A percentile compares a stretch with the other conserved stretches of the same genome.
These are phyloP conservation scores for Geotrypetes seraphini DNA, from an alignment of 2,797 vertebrate species.

Conservation along the genomic window DNA sequence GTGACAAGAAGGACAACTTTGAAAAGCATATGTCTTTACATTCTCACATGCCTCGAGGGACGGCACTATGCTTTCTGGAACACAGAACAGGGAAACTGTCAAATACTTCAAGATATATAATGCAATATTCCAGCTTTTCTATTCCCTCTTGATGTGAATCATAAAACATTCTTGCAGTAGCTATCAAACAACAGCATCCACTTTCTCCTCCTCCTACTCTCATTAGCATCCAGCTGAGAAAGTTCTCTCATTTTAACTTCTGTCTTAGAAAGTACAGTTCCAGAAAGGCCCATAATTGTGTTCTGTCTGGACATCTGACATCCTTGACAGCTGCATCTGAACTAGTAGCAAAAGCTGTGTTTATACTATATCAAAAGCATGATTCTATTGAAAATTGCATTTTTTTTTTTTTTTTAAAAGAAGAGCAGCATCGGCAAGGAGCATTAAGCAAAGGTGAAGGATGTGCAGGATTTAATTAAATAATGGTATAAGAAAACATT, in stretches of 20 bases:
- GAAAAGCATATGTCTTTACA: background rate
- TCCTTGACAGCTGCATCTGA: conserved; percentile 15
- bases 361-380: too few relatives aligned
- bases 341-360: conserved; percentile 4
- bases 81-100: background rate
- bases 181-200: background rate
- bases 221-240: conserved; percentile 14
- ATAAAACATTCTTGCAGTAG: conserved; percentile 1
- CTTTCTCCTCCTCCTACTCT: conserved; percentile 14
- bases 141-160: conserved; percentile 1
- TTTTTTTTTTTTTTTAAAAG: too few relatives aligned
- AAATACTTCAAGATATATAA: background rate
- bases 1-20: too few relatives aligned
- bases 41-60: background rate
- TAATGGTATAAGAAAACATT: too few relatives aligned
- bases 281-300: conserved; percentile 9
- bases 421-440: too few relatives aligned
- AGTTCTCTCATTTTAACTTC: conserved; percentile 23
- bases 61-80: background rate
- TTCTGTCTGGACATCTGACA: conserved; percentile 8
- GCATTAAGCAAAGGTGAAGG: too few relatives aligned
- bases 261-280: conserved; percentile 9
- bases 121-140: background rate
- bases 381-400: too few relatives aligned
- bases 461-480: too few relatives aligned